A percentile compares a stretch with the other conserved stretches of the same genome.
Evolutionary conservation across 2,888 invertebrate species (phyloP).

Genomic region (Bombylius discolor): DNA sequence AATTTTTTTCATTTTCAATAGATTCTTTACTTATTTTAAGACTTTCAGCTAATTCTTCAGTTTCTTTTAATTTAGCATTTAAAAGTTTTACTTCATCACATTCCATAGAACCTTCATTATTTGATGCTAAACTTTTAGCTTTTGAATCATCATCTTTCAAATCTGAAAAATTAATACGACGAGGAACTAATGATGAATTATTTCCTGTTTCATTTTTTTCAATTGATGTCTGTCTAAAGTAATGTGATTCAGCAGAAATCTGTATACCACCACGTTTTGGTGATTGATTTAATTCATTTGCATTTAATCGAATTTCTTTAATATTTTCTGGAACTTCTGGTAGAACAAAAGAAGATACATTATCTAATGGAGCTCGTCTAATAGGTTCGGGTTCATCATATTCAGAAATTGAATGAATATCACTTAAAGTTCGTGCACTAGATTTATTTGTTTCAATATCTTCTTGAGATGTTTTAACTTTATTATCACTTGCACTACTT

Average conservation of each 20-base stretch:
- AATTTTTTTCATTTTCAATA: slow-evolving; percentile 29
- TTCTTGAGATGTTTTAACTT: slow-evolving; percentile 24
- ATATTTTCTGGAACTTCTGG: slow-evolving; percentile 20
- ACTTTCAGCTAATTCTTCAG: slow-evolving; percentile 32
- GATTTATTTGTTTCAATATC: slow-evolving; percentile 43
- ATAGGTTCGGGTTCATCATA: slow-evolving; percentile 54
- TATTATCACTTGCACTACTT: slow-evolving; percentile 10
- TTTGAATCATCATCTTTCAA: slow-evolving; percentile 35
- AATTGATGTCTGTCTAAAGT: neutral
- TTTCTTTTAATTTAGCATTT: slow-evolving; percentile 38
- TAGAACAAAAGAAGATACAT: slow-evolving; percentile 24
- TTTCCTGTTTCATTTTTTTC: neutral
- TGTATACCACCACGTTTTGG: too few relatives aligned
- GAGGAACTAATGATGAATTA: slow-evolving; percentile 19
- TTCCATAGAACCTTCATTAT: slow-evolving; percentile 28
- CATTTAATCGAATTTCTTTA: slow-evolving; percentile 15
- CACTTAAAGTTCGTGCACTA: slow-evolving; percentile 56
- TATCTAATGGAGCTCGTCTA: slow-evolving; percentile 35
- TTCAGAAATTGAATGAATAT: slow-evolving; percentile 60
- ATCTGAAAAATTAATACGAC: slow-evolving; percentile 38
- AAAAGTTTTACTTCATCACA: slow-evolving; percentile 42
- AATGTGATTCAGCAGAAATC: neutral
- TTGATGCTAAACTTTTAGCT: slow-evolving; percentile 34
- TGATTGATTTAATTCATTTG: slow-evolving; percentile 14
- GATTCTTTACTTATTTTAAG: slow-evolving; percentile 11